Conservation (phyloP, 64 coral and sea anemone species). For the Cladopsammia gracilis region DNA sequence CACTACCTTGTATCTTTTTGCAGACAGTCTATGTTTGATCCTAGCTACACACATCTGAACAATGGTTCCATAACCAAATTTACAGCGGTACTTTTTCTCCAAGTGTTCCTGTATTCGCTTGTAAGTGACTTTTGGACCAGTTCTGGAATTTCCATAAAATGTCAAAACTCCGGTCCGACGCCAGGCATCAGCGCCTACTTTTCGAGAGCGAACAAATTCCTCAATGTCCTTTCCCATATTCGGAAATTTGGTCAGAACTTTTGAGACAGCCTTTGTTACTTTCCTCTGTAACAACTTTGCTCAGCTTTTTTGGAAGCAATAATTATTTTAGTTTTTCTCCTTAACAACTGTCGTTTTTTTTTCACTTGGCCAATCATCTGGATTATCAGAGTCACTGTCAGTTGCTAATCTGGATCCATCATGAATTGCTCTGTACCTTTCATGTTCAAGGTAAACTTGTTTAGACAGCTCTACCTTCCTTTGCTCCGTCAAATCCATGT, state of each 20-base stretch:
- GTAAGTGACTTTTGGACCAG: conserved; percentile 56
- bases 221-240: conserved; percentile 55
- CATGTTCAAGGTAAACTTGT: conserved; percentile 46
- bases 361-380: conserved; percentile 37
- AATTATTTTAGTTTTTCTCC: conserved; percentile 15
- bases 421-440: conserved; percentile 37
- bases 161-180: background rate
- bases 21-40: conserved; percentile 50
- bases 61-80: conserved; percentile 46
- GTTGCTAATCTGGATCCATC: conserved; percentile 39
- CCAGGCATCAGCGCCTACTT: conserved; percentile 66
- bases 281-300: conserved; percentile 39
- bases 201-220: conserved; percentile 17
- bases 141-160: conserved; percentile 56
- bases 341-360: conserved; percentile 6
- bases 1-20: conserved; percentile 38
- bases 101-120: conserved; percentile 43
- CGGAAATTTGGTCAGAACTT: conserved; percentile 47
- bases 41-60: conserved; percentile 40
- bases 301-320: conserved; percentile 24
- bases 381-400: conserved; percentile 47
- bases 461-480: conserved; percentile 42
- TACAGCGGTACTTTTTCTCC: conserved; percentile 45
- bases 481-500: conserved; percentile 50
- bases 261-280: conserved; percentile 33